Conservation (phyloP, 1,140 invertebrate species). For the Patella vulgata region DNA sequence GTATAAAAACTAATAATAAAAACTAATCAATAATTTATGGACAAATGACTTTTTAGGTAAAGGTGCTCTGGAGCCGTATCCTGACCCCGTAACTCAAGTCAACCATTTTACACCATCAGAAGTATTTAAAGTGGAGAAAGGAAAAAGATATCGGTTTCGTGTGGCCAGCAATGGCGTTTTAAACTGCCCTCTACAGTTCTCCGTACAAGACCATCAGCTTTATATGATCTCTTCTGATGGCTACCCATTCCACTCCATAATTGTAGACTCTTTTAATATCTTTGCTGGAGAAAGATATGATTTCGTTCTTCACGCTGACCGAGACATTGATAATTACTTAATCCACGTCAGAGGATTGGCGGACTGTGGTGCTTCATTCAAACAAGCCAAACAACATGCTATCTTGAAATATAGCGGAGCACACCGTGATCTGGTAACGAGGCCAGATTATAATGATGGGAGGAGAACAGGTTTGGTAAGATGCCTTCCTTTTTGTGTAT, state of each 20-base stretch:
- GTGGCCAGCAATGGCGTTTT: constrained; percentile 40
- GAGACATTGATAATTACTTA: constrained; percentile 81
- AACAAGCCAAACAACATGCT: constrained; percentile 78
- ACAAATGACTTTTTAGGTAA: too few species aligned
- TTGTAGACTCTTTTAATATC: constrained; percentile 39
- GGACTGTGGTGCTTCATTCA: constrained; percentile 79
- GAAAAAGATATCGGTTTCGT: constrained; percentile 44
- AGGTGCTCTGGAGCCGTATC: too few species aligned
- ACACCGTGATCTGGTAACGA: constrained; percentile 75
- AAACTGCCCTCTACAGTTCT: constrained; percentile 41
- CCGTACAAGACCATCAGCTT: constrained; percentile 44
- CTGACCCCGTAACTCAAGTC: background rate
- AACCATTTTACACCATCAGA: constrained; percentile 12
- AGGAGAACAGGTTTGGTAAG: background rate
- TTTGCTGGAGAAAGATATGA: constrained; percentile 70
- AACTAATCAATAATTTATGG: too few species aligned
- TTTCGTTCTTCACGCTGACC: constrained; percentile 80
- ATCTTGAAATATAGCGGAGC: constrained; percentile 66
- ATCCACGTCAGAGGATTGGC: constrained; percentile 80
- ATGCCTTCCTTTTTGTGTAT: background rate
- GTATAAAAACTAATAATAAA: too few species aligned
- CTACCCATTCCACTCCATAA: constrained; percentile 28
- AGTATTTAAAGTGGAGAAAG: constrained; percentile 32
- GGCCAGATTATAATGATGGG: constrained; percentile 70
- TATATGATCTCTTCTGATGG: constrained; percentile 46